phyloP scores from a whole-genome alignment of 2,113 vertebrate genomes.

The Coregonus clupeaformis region DNA sequence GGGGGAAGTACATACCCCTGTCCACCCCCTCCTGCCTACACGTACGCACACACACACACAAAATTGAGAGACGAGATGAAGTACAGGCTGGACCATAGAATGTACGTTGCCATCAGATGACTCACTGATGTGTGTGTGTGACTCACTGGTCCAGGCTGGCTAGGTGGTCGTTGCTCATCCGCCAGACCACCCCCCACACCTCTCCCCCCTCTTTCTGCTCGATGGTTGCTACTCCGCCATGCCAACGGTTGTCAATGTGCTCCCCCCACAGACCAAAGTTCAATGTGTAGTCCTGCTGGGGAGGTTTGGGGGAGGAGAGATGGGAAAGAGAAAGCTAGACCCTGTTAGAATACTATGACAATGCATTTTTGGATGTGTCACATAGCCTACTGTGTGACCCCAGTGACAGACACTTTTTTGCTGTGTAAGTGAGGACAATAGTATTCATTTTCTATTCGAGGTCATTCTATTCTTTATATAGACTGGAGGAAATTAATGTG shows the following conservation, averaged over 20 bases:
- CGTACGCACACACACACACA: not conserved
- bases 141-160: slow-evolving; percentile 79
- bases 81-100: not conserved
- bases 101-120: too few relatives aligned
- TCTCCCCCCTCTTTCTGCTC: slow-evolving; percentile 78
- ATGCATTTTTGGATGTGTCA: slow-evolving; percentile 1
- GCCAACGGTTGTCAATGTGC: slow-evolving; percentile 74
- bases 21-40: slow-evolving; percentile 86
- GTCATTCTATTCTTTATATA: too few relatives aligned
- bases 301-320: not conserved
- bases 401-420: too few relatives aligned
- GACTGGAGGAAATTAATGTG: too few relatives aligned
- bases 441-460: too few relatives aligned
- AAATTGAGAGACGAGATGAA: not conserved
- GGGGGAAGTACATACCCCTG: slow-evolving; percentile 77
- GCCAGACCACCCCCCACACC: slow-evolving; percentile 95
- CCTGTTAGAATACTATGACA: not conserved
- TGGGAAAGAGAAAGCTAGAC: not conserved
- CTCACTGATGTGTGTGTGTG: not conserved
- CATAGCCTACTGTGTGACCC: too few relatives aligned
- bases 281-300: slow-evolving; percentile 79
- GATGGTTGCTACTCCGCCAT: slow-evolving; percentile 89
- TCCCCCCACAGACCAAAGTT: slow-evolving; percentile 81
- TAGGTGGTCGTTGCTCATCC: slow-evolving; percentile 76
- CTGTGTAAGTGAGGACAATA: too few relatives aligned